Evolutionary conservation across 2,797 vertebrate species (phyloP), one percentile per base, ranked within the genome.

Genomic region (Esox lucius): DNA sequence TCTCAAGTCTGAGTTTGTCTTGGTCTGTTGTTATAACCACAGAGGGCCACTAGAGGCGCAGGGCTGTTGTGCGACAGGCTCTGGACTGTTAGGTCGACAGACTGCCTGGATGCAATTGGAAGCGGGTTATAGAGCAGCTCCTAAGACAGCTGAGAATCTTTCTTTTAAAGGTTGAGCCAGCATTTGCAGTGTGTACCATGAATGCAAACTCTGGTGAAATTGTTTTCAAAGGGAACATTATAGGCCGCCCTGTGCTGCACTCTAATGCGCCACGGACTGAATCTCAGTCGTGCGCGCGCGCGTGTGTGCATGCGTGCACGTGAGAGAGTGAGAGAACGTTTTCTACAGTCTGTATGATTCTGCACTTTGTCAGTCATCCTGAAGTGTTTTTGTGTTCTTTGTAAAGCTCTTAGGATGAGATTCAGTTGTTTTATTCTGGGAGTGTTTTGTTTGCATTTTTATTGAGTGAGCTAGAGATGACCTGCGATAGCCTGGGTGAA

Each of bases 21-120:
- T 19, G 13, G 11, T 24, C 81, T 88, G 93, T 94, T 93, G 92
- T 93, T 92, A 93, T 59, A 81, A 79, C 81, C 88, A 88, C 87
- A 92, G 87, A 88, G 75, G 83, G 75, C 84, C 87, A 89, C 88
- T 87, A 77, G 88, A 86, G 89, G 85, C 84, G 33, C 69, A 42
- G 71, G 74, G 64, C 75, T 31, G 5, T 64, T 26, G 68, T 74
- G 75, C 56, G 53, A 6, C 53, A 71, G 73, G 68, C 19, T 49
- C 49, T 49, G 6, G 26, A 49, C 46, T 66, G 71, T 49, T 24
- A 59, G 56, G 56, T 56, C 11, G n/a, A 59, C 8, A 22, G 56
- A 24, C n/a, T 59, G 56, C 9, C 19, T 9, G 56, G n/a, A 59
- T 59, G n/a, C 56, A 24, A 3, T 24, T 22, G 9, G 3, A 24